A percentile compares a stretch with the other conserved stretches of the same genome.
Evolutionary conservation across 2,113 vertebrate genomes (phyloP).

Genomic region (Alligator sinensis): DNA sequence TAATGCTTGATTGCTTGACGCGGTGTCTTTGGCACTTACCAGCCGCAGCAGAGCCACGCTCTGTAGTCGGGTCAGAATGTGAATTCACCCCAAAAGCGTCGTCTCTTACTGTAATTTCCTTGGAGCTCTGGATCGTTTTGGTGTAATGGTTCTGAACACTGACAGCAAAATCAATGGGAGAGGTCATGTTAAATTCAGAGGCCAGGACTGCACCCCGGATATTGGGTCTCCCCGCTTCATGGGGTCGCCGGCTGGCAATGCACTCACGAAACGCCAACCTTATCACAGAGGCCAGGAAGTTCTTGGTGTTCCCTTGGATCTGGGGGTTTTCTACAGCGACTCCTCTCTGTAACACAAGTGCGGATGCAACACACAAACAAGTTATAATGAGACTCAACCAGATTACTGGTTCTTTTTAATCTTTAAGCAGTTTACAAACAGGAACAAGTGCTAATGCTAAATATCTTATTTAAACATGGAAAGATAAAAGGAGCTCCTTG

Average conservation of each 20-base stretch:
- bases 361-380: too few relatives aligned
- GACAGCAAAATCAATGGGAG: neutral
- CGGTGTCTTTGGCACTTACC: neutral
- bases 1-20: neutral
- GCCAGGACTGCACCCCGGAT: neutral
- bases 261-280: neutral
- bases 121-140: neutral
- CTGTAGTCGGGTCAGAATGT: neutral
- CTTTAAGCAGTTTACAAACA: neutral
- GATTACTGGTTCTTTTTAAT: neutral
- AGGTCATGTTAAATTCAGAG: neutral
- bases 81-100: neutral
- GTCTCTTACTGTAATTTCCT: neutral
- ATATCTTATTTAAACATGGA: neutral
- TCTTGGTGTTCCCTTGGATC: neutral
- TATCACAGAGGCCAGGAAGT: accelerated
- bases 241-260: too few relatives aligned
- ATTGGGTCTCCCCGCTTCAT: neutral
- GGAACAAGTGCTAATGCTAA: neutral
- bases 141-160: neutral
- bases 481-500: neutral
- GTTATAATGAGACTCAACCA: too few relatives aligned
- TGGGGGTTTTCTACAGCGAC: too few relatives aligned
- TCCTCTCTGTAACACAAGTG: too few relatives aligned
- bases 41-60: neutral